A percentile compares a stretch with the other conserved stretches of the same genome.
Conservation (phyloP, 2,888 invertebrate genomes). For the Chrysolina haemoptera region DNA sequence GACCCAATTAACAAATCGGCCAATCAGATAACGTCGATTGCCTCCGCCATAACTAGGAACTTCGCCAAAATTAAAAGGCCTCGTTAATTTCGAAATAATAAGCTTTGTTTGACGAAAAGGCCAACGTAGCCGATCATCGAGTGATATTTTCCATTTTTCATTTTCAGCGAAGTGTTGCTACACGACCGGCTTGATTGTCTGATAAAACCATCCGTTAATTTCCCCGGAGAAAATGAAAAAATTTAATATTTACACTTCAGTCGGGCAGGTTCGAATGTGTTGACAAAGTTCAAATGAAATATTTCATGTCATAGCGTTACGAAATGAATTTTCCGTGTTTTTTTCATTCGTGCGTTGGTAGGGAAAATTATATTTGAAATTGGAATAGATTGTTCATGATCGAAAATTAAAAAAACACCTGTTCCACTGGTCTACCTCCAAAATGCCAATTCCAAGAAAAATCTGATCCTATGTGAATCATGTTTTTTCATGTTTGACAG, state of each 20-base stretch:
- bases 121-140: neutral
- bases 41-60: neutral
- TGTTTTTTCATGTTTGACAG: too few relatives aligned
- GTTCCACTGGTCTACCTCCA: too few relatives aligned
- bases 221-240: conserved; percentile 25
- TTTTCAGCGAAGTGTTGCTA: conserved; percentile 20
- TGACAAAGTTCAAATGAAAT: neutral
- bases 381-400: too few relatives aligned
- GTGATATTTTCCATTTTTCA: neutral
- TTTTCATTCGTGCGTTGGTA: neutral
- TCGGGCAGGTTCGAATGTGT: neutral
- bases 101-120: neutral
- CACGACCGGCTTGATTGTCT: neutral
- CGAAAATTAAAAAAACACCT: too few relatives aligned
- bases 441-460: too few relatives aligned
- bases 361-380: too few relatives aligned
- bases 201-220: conserved; percentile 25
- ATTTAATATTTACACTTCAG: conserved; percentile 3
- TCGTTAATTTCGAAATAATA: conserved; percentile 1
- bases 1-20: neutral
- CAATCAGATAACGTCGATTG: neutral
- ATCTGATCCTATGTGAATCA: too few relatives aligned
- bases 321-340: neutral
- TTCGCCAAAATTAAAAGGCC: neutral
- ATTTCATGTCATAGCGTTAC: neutral